phyloP scores from a whole-genome alignment of 2,797 vertebrate species.

The Crocodylus rhombifer region DNA sequence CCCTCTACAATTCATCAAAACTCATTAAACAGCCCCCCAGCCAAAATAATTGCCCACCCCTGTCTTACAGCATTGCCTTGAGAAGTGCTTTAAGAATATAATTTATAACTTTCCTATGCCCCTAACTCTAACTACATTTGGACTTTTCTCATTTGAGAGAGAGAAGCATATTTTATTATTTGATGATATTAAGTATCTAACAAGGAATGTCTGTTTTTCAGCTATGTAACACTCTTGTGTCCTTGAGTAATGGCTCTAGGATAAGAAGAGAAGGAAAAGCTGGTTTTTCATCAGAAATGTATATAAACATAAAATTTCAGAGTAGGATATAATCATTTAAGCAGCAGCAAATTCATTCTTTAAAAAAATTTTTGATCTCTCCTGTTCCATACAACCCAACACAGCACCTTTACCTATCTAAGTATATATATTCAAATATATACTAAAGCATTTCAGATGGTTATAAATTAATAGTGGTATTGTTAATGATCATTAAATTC shows the following conservation, averaged over 20 bases:
- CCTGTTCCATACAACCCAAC: neutral
- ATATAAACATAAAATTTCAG: neutral
- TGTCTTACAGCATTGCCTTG: neutral
- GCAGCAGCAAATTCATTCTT: neutral
- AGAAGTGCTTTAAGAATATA: neutral
- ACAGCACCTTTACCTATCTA: neutral
- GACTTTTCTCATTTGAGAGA: conserved; percentile 16
- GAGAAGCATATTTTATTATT: conserved; percentile 38
- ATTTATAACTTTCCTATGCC: neutral
- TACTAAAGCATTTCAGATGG: neutral
- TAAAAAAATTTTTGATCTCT: neutral
- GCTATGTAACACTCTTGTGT: conserved; percentile 2
- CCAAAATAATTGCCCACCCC: neutral
- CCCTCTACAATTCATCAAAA: too few relatives aligned
- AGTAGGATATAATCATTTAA: neutral
- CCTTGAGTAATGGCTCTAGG: neutral
- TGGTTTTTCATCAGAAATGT: neutral
- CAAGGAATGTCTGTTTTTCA: neutral
- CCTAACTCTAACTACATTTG: conserved; percentile 27
- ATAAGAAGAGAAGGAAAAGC: conserved; percentile 4
- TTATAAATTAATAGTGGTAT: neutral
- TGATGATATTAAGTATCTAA: neutral
- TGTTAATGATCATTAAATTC: neutral
- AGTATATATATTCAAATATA: neutral
- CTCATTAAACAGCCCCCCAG: too few relatives aligned